Percentiles rank a stretch among this genome's conserved stretches.
Conservation (phyloP, 2,888 invertebrate genomes). For the Odontomyia ornata region DNA sequence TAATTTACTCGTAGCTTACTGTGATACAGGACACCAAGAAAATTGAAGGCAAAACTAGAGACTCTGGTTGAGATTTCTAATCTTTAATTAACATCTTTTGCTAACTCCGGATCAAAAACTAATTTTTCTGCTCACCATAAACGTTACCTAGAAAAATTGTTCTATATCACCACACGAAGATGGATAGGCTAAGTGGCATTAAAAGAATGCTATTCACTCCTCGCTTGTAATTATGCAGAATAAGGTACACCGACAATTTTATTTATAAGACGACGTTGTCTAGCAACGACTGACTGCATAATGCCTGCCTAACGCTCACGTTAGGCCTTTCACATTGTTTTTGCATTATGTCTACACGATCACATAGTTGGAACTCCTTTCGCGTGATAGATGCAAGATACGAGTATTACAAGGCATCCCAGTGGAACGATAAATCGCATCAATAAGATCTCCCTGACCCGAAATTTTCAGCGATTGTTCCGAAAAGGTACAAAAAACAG, state of each 20-base stretch:
- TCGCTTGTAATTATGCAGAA: conserved; percentile 47
- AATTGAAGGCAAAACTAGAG: no score
- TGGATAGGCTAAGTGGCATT: conserved; percentile 24
- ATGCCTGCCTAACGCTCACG: neutral
- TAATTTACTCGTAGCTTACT: no score
- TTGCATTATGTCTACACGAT: conserved; percentile 14
- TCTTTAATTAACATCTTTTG: no score
- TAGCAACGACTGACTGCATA: neutral
- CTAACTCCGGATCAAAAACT: no score
- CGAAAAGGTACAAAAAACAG: conserved; percentile 14
- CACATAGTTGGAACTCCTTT: neutral
- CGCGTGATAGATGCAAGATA: conserved; percentile 32
- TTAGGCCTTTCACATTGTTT: conserved; percentile 33
- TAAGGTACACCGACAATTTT: conserved; percentile 41
- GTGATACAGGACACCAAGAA: no score
- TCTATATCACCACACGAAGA: neutral
- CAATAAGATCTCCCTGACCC: conserved; percentile 23
- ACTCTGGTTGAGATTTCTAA: no score
- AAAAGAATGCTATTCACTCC: conserved; percentile 44
- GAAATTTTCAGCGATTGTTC: conserved; percentile 31
- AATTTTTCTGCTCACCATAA: no score
- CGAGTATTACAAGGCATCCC: conserved; percentile 11
- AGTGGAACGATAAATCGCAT: conserved; percentile 34
- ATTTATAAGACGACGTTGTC: conserved; percentile 35
- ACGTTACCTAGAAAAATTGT: no score